Evolutionary conservation across 2,888 invertebrate species (phyloP).

Genomic region (Rhodophaea formosa): DNA sequence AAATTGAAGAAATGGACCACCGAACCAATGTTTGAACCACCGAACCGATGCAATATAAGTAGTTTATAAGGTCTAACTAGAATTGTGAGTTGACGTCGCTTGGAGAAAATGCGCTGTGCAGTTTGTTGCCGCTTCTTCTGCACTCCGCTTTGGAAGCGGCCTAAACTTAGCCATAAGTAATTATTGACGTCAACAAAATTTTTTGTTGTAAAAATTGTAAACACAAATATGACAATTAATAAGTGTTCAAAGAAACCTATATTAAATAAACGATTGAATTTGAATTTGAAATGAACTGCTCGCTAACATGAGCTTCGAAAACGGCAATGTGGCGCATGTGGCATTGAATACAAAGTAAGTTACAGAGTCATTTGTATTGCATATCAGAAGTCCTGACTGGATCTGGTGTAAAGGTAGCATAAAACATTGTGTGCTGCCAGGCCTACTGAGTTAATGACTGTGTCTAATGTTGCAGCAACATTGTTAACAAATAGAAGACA

Average conservation of each 20-base stretch:
- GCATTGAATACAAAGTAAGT: conserved; percentile 82
- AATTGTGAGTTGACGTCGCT: too few species aligned
- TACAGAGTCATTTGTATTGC: neutral
- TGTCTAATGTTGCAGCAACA: conserved; percentile 81
- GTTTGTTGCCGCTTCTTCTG: too few species aligned
- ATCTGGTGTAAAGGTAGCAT: conserved; percentile 90
- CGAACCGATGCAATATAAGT: too few species aligned
- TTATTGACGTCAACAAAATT: conserved; percentile 88
- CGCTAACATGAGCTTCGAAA: conserved; percentile 92
- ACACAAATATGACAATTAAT: too few species aligned
- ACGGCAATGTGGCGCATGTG: conserved; percentile 86
- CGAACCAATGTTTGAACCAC: too few species aligned
- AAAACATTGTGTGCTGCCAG: conserved; percentile 87
- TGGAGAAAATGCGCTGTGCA: too few species aligned
- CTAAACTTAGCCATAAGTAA: too few species aligned
- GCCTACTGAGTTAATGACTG: conserved; percentile 73
- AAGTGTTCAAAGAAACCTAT: too few species aligned
- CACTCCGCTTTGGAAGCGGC: too few species aligned
- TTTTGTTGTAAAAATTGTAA: too few species aligned
- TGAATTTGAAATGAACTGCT: conserved; percentile 90
- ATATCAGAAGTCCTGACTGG: neutral
- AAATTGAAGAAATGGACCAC: conserved; percentile 63
- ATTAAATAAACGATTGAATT: too few species aligned
- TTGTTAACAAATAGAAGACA: conserved; percentile 80
- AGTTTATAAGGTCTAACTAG: too few species aligned